Evolutionary conservation across 2,113 vertebrate species (phyloP), one percentile per base, ranked within the genome.

Genomic region (Montifringilla adamsi): DNA sequence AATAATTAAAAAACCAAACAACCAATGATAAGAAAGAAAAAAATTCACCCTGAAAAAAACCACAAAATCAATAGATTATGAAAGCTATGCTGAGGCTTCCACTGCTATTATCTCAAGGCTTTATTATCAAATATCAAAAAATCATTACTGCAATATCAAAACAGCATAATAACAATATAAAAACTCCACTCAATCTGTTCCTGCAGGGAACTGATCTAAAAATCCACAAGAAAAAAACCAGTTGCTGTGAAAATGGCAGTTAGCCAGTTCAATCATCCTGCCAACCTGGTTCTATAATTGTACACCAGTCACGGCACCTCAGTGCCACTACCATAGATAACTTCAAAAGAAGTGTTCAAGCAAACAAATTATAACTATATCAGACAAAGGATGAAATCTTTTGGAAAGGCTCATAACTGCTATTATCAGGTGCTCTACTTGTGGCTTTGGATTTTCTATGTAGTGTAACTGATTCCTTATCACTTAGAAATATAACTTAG

Each of bases 171-270:
- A 96, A 92, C 86, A 92, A 93, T 87, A 89, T 62, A 90, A 96
- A 95, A 94, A 33, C 55, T 93, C 41, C n/a, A 69, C 60, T 95
- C 93, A 92, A 90, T 92, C 92, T 96, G 88, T 89, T 97, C 94
- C 94, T 96, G 86, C 88, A 89, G 94, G 90, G 95, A 94, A 95
- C 80, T 96, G 93, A 92, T 94, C 92, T 96, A 87, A 96, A 95
- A 97, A 95, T 93, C 88, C 66, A 72, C 90, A 87, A 89, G 85
- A 85, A 78, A 89, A 88, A 90, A 89, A 41, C 11, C 23, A 80
- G 93, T 89, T 94, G 76, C 85, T 90, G 68, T 84, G 80, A 58
- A 88, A 93, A 90, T 94, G 95, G 96, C 94, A 82, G 83, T 75
- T 68, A 44, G 88, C 94, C 94, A 94, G 83, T 87, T 93, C 93